These are phyloP conservation scores for Phrixothrix hirtus DNA, from an alignment of 2,888 invertebrate species.

Conservation along the genomic window DNA sequence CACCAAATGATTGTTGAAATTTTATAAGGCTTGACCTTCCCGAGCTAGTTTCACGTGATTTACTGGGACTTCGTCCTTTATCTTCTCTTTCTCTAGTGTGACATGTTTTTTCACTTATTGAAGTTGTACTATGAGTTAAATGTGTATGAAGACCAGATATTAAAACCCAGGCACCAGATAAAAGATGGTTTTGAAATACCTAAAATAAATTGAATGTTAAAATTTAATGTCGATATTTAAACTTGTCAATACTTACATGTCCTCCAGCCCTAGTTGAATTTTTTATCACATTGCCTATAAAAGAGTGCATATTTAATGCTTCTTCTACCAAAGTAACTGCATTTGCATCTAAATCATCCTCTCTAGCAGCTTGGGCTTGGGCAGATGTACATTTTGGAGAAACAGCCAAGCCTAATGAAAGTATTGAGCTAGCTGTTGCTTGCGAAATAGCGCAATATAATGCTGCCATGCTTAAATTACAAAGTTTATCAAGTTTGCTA, in stretches of 20 bases:
- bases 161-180: conserved; percentile 87
- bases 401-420: conserved; percentile 62
- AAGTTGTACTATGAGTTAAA: conserved; percentile 65
- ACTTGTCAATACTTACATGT: conserved; percentile 80
- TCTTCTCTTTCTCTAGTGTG: conserved; percentile 58
- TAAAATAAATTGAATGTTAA: conserved; percentile 46
- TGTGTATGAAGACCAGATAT: conserved; percentile 86
- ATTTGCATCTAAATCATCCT: conserved; percentile 80
- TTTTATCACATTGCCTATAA: conserved; percentile 78
- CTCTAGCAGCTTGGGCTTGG: conserved; percentile 51
- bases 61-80: conserved; percentile 64
- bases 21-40: conserved; percentile 70
- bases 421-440: conserved; percentile 66
- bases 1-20: conserved; percentile 86
- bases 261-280: conserved; percentile 86
- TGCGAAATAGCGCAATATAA: conserved; percentile 78
- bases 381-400: conserved; percentile 62
- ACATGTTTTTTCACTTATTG: conserved; percentile 53
- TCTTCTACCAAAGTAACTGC: conserved; percentile 86
- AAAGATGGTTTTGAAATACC: conserved; percentile 86
- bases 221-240: neutral
- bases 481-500: conserved; percentile 79
- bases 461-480: conserved; percentile 80
- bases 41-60: conserved; percentile 61
- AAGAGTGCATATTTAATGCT: conserved; percentile 82